These are phyloP conservation scores for Muscina levida DNA, from an alignment of 2,888 invertebrate species.

Conservation along the genomic window DNA sequence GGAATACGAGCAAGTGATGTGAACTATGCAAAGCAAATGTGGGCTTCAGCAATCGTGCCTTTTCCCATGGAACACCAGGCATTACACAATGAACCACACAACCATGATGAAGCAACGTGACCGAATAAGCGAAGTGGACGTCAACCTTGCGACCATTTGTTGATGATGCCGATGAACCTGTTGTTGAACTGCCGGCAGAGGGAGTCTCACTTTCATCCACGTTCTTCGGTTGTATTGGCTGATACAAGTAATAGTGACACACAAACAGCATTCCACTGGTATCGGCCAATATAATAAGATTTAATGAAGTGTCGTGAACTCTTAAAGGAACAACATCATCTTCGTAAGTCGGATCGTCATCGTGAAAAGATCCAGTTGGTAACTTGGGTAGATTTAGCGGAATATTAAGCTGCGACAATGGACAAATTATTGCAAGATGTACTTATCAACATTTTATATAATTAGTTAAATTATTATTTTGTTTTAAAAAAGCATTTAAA, in stretches of 20 bases:
- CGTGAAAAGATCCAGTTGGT: slow-evolving; percentile 80
- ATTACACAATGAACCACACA: slow-evolving; percentile 91
- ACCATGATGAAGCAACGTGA: slow-evolving; percentile 90
- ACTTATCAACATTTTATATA: too few relatives aligned
- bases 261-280: slow-evolving; percentile 87
- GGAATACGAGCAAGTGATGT: slow-evolving; percentile 90
- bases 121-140: slow-evolving; percentile 92
- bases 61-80: slow-evolving; percentile 89
- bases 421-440: too few relatives aligned
- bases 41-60: slow-evolving; percentile 88
- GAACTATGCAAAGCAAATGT: slow-evolving; percentile 88
- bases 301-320: slow-evolving; percentile 90
- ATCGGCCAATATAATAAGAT: slow-evolving; percentile 89
- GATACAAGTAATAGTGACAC: slow-evolving; percentile 92
- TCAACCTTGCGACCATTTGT: slow-evolving; percentile 69
- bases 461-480: too few relatives aligned
- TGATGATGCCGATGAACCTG: slow-evolving; percentile 56
- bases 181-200: slow-evolving; percentile 61
- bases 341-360: slow-evolving; percentile 84
- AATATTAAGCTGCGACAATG: slow-evolving; percentile 86
- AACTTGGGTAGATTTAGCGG: slow-evolving; percentile 89
- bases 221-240: slow-evolving; percentile 82
- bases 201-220: slow-evolving; percentile 72
- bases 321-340: slow-evolving; percentile 90
- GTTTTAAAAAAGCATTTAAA: too few relatives aligned